Conservation (phyloP, 2,113 vertebrate genomes). For the Sapajus apella region DNA sequence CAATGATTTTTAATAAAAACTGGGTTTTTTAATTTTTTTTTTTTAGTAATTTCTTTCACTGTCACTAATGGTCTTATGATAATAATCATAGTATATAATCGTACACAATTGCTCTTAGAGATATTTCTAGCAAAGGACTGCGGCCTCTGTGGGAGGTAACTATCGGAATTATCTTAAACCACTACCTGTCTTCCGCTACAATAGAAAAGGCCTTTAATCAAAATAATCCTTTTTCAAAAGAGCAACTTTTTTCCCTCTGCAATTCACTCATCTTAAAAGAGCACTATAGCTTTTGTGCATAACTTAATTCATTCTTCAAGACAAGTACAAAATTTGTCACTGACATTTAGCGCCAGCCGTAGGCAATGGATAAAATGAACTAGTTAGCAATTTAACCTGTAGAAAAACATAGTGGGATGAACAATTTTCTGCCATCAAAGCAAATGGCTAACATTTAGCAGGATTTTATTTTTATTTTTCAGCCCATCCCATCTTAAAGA, state of each 20-base stretch:
- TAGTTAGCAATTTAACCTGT: conserved; percentile 95
- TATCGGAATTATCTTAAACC: conserved; percentile 89
- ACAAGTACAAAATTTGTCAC: conserved; percentile 92
- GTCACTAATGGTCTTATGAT: conserved; percentile 86
- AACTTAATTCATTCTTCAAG: conserved; percentile 92
- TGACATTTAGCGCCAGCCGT: conserved; percentile 96
- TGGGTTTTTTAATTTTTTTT: conserved; percentile 76
- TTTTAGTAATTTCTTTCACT: conserved; percentile 73
- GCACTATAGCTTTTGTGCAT: conserved; percentile 91
- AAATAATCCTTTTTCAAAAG: conserved; percentile 90
- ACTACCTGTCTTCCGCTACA: conserved; percentile 89
- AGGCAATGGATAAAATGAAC: conserved; percentile 95
- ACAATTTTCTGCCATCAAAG: conserved; percentile 91
- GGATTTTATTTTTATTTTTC: conserved; percentile 91
- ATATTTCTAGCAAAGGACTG: conserved; percentile 86
- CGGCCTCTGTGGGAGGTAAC: conserved; percentile 87
- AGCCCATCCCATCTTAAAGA: conserved; percentile 86
- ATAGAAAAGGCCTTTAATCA: conserved; percentile 90
- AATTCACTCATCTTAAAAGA: conserved; percentile 90
- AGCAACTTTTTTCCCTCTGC: conserved; percentile 87
- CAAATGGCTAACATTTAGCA: conserved; percentile 91
- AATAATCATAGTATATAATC: conserved; percentile 87
- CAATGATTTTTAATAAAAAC: conserved; percentile 83
- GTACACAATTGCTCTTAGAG: conserved; percentile 87
- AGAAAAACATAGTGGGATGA: conserved; percentile 86